Evolutionary conservation across 2,113 vertebrate genomes (phyloP), one percentile per base, ranked within the genome.

Genomic region (Peucedramus taeniatus): DNA sequence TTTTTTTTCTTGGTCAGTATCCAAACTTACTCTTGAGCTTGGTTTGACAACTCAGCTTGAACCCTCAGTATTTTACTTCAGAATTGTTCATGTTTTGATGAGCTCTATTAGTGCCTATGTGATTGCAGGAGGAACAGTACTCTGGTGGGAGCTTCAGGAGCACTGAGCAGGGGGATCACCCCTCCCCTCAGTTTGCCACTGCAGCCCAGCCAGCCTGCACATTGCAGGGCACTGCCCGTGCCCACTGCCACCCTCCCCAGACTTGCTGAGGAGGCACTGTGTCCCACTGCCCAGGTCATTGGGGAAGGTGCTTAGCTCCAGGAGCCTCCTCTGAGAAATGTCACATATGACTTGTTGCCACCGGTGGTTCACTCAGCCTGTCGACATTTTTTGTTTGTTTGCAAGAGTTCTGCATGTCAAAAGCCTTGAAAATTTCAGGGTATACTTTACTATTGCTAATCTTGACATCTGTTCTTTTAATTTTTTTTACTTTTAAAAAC

Each of bases 211-310:
- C 42, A 42, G 7, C 5, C 37, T 53, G 33, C 31, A 31, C 1
- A 1, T 10, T 11, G 20, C 0, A 0, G 15, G 26, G 26, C 17
- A 27, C 8, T 31, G 35, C 6, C 1, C 0, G 2, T 1, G 1
- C 10, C 4, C 3, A 0, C 7, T 69, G 40, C 22, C 72, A 40
- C 13, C 13, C 10, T 63, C 15, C 20, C 23, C 7, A n/a, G 8
- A 15, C 10, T 15, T 49, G 23, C 44, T 33, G 22, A 51, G 27
- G 11, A 6, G 27, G 12, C 13, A 4, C 8, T 35, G 8, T 6
- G 2, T 47, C 21, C 23, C 24, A 7, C 47, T 44, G 19, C 10
- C 31, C 20, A 20, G 19, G 20, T 15, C 44, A 39, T 3, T n/a
- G 30, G 16, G 6, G 15, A 59, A 7, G 9, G 23, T 33, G 18